These are phyloP conservation scores for Diploptera punctata DNA, from an alignment of 2,888 invertebrate genomes.

Conservation along the genomic window DNA sequence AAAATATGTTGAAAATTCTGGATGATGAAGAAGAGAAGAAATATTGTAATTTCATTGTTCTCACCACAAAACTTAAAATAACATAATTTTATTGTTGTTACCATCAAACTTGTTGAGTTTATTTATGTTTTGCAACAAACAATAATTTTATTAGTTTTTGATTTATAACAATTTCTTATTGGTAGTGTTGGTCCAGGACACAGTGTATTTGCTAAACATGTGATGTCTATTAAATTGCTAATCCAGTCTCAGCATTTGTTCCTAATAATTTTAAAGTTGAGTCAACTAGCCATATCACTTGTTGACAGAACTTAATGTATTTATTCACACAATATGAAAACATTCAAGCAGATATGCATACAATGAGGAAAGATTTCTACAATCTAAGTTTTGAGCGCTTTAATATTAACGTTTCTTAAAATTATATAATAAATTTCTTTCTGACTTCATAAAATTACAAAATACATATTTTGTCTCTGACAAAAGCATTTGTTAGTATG, in stretches of 20 bases:
- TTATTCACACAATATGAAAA: background rate
- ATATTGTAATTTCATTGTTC: too few relatives aligned
- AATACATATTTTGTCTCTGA: background rate
- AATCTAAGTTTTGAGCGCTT: background rate
- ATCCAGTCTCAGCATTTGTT: background rate
- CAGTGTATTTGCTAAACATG: too few relatives aligned
- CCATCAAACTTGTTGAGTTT: too few relatives aligned
- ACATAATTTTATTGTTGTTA: too few relatives aligned
- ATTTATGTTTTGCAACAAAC: too few relatives aligned
- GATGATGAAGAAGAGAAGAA: too few relatives aligned
- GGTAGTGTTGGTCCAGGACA: too few relatives aligned
- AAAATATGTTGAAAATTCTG: too few relatives aligned
- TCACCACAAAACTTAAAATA: too few relatives aligned
- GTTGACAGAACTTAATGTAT: background rate
- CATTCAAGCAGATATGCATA: constrained; percentile 5
- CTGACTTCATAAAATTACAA: background rate
- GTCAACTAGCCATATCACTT: background rate
- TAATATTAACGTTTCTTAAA: background rate
- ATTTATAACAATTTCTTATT: too few relatives aligned
- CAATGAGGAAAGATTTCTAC: background rate
- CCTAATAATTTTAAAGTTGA: background rate
- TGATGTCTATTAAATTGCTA: background rate
- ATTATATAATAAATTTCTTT: background rate
- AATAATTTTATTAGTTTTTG: too few relatives aligned
- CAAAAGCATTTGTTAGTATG: too few relatives aligned